phyloP scores from a whole-genome alignment of 1,140 invertebrate genomes.

The Aradophagus sp. region DNA sequence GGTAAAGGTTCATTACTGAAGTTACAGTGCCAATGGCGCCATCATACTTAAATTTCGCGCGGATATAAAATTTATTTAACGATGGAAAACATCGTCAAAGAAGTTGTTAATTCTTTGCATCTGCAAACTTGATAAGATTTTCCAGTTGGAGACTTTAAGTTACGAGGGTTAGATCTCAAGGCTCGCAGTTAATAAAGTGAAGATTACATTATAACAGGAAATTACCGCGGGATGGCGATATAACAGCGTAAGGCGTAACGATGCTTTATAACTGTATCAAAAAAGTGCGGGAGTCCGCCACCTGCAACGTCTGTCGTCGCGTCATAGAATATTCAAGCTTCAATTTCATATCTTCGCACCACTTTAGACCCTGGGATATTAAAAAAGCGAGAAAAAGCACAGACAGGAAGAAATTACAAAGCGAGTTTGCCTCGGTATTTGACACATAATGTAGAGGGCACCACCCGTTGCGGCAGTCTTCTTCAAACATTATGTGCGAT shows the following conservation, averaged over 20 bases:
- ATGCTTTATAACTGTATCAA: constrained; percentile 62
- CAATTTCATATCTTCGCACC: constrained; percentile 71
- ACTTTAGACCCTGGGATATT: constrained; percentile 62
- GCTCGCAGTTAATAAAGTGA: constrained; percentile 56
- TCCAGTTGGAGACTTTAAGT: constrained; percentile 20
- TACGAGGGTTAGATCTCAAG: constrained; percentile 37
- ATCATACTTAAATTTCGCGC: no score
- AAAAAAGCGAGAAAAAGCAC: constrained; percentile 61
- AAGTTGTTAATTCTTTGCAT: constrained; percentile 1
- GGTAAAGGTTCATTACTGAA: no score
- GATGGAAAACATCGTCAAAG: no score
- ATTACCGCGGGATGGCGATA: constrained; percentile 53
- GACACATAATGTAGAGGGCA: constrained; percentile 64
- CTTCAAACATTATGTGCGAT: constrained; percentile 64
- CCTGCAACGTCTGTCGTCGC: constrained; percentile 62
- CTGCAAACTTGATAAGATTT: constrained; percentile 25
- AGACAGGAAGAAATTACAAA: constrained; percentile 66
- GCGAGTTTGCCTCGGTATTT: constrained; percentile 63
- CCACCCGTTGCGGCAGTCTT: constrained; percentile 44
- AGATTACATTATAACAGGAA: constrained; percentile 59
- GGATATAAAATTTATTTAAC: no score
- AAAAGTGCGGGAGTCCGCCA: constrained; percentile 53
- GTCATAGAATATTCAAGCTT: constrained; percentile 75
- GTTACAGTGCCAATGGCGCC: no score
- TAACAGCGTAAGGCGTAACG: constrained; percentile 53